Conservation (phyloP, 2,888 invertebrate species). For the Torymus aiolomorphi region DNA sequence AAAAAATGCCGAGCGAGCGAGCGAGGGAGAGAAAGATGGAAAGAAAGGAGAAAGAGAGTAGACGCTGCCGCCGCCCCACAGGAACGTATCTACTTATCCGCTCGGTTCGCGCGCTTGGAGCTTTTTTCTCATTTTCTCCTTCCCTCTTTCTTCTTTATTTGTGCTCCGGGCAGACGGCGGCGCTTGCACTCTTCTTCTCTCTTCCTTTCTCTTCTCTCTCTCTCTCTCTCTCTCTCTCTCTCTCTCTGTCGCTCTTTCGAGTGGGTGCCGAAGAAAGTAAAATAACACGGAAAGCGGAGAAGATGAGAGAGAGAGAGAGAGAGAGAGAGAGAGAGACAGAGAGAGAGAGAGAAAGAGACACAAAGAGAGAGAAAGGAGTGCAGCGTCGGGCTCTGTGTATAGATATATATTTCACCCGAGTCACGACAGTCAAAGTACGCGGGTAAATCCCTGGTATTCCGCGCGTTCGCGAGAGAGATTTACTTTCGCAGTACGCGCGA, state of each 20-base stretch:
- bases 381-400: conserved; percentile 15
- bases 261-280: conserved; percentile 50
- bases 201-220: conserved; percentile 8
- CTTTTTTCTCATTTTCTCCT: conserved; percentile 23
- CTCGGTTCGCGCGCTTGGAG: conserved; percentile 45
- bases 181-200: conserved; percentile 26
- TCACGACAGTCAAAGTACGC: conserved; percentile 36
- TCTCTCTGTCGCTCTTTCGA: conserved; percentile 20
- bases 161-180: conserved; percentile 17
- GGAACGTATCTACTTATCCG: conserved; percentile 55
- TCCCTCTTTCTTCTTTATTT: conserved; percentile 24
- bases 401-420: conserved; percentile 33
- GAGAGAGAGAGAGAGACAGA: conserved; percentile 19
- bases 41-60: conserved; percentile 25
- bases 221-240: conserved; percentile 13
- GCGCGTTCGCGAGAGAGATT: conserved; percentile 21
- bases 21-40: not conserved
- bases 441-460: conserved; percentile 43
- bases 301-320: conserved; percentile 22
- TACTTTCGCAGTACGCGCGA: conserved; percentile 19
- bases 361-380: conserved; percentile 13
- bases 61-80: conserved; percentile 27
- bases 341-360: conserved; percentile 30
- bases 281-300: conserved; percentile 39
- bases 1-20: conserved; percentile 27